Evolutionary conservation across 2,113 vertebrate genomes (phyloP), one percentile per base, ranked within the genome.

Genomic region (Cacatua alba): DNA sequence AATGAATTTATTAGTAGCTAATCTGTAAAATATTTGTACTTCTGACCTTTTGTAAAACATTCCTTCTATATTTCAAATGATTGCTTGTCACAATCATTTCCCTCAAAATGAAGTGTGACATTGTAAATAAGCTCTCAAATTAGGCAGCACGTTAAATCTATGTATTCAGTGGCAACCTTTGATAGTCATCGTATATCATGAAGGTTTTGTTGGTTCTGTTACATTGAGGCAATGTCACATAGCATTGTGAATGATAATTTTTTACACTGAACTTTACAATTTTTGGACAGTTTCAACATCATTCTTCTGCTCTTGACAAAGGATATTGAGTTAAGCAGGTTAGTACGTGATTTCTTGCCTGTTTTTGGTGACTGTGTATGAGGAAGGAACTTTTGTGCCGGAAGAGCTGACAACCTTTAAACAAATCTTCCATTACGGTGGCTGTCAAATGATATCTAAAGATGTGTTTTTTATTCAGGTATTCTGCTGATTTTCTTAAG

Each of bases 41-140:
- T 95, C 93, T 97, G 96, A 97, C 94, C 97, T 98, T 97, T 97
- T 86, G 82, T 91, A 92, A 96, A 97, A 86, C 84, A 94, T 92
- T 95, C 80, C 75, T 77, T 77, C 91, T 77, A 5, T 77, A 53
- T 95, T 97, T 93, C 28, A 87, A 97, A 96, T 93, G 94, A 96
- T 80, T 59, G 72, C 67, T 83, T 98, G 92, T 96, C 97, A 96
- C 92, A 93, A 91, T 62, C 23, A 53, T 79, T 86, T 95, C 82
- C 80, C 95, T 93, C 52, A 79, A 18, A 68, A 78, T 91, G 95
- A 91, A 90, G 93, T 48, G 80, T 95, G 72, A 87, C 65, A 86
- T 69, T 94, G 94, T 94, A 97, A 98, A 96, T 79, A 94, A 96
- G 85, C 82, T 82, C 72, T 92, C 39, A 65, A 96, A 88, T 97